Evolutionary conservation across 2,888 invertebrate genomes (phyloP).

Genomic region (Penaeus monodon): DNA sequence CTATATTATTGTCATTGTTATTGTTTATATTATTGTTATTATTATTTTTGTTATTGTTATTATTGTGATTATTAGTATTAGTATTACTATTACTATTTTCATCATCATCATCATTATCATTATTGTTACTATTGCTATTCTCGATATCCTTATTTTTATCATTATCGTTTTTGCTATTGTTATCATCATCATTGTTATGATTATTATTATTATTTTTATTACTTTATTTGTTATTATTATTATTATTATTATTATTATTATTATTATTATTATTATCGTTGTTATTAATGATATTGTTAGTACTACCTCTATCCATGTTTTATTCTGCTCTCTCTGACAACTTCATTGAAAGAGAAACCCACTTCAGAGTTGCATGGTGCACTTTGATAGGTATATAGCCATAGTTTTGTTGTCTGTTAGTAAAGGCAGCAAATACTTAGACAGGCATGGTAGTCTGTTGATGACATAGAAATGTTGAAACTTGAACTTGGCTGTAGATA

Average conservation of each 20-base stretch:
- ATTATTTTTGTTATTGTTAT: background rate
- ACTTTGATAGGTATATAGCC: constrained; percentile 22
- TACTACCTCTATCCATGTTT: constrained; percentile 2
- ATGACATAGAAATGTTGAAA: constrained; percentile 14
- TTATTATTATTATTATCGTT: background rate
- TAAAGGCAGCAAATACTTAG: constrained; percentile 38
- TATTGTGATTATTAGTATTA: too few relatives aligned
- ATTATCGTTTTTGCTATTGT: too few relatives aligned
- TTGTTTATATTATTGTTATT: background rate
- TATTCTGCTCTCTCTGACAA: constrained; percentile 26
- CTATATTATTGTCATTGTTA: background rate
- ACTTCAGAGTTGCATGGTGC: constrained; percentile 39
- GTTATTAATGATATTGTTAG: background rate
- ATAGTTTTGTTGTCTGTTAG: constrained; percentile 27
- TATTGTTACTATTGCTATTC: too few relatives aligned
- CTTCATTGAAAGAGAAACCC: background rate
- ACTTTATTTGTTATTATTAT: too few relatives aligned
- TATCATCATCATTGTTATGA: too few relatives aligned
- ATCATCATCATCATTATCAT: too few relatives aligned
- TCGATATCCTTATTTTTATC: too few relatives aligned
- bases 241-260: too few relatives aligned
- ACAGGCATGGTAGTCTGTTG: constrained; percentile 50
- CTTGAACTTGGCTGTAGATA: constrained; percentile 37
- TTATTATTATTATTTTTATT: too few relatives aligned
- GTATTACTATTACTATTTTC: background rate